phyloP scores from a whole-genome alignment of 1,140 invertebrate genomes.

The Drosophila parabipectinata region DNA sequence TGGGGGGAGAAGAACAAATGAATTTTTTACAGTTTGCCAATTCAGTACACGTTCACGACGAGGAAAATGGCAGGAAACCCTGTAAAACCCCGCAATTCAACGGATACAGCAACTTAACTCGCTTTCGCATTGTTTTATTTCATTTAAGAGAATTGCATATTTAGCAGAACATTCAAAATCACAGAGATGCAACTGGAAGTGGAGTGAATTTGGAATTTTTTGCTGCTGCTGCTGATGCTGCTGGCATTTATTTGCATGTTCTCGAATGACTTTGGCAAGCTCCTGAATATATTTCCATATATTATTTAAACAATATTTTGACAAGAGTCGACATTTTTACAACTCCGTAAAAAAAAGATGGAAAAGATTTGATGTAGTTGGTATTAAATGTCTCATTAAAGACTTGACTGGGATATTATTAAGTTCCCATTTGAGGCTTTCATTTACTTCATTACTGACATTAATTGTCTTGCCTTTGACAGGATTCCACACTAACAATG shows the following conservation, averaged over 20 bases:
- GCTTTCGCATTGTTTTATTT: slow-evolving; percentile 49
- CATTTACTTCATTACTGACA: not conserved
- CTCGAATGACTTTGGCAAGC: slow-evolving; percentile 27
- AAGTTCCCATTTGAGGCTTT: not conserved
- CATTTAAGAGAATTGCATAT: slow-evolving; percentile 58
- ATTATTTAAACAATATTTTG: slow-evolving; percentile 17
- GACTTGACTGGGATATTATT: not conserved
- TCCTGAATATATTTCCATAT: slow-evolving; percentile 28
- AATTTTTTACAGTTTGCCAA: slow-evolving; percentile 36
- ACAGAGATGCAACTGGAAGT: slow-evolving; percentile 8
- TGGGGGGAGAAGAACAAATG: not conserved
- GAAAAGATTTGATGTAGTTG: not conserved
- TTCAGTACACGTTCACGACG: slow-evolving; percentile 39
- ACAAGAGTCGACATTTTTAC: not conserved
- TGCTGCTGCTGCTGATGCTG: not conserved
- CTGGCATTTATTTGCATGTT: slow-evolving; percentile 51
- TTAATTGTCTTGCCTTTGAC: slow-evolving; percentile 2
- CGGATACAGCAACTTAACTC: slow-evolving; percentile 19
- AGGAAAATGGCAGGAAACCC: slow-evolving; percentile 2
- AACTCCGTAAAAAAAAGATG: not conserved
- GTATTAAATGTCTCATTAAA: not conserved
- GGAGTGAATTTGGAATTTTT: not conserved
- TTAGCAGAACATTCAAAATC: slow-evolving; percentile 32
- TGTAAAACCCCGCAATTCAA: slow-evolving; percentile 17
- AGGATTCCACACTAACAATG: not conserved